Conservation (phyloP, 2,888 invertebrate genomes). For the Priocnemis perturbator region DNA sequence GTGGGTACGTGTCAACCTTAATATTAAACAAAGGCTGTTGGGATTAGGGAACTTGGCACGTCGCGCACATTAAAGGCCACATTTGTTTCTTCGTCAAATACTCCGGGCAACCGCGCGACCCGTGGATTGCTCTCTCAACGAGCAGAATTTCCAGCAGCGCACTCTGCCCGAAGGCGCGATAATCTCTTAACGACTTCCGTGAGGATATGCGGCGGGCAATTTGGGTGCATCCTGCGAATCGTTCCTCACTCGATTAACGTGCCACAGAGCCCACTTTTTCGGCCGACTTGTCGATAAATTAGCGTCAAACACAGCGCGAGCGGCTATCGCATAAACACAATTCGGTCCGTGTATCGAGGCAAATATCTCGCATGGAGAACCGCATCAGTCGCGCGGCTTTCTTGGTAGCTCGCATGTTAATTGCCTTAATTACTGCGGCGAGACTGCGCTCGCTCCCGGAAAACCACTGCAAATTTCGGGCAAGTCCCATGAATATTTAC, state of each 20-base stretch:
- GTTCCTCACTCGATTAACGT: slow-evolving; percentile 6
- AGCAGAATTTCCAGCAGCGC: no score
- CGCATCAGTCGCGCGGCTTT: slow-evolving; percentile 16
- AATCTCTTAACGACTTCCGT: not conserved
- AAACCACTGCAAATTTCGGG: slow-evolving; percentile 35
- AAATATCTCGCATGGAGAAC: not conserved
- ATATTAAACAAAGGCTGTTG: no score
- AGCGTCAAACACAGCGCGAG: slow-evolving; percentile 7
- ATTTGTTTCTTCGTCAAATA: no score
- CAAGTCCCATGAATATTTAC: slow-evolving; percentile 64
- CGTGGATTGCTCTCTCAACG: no score
- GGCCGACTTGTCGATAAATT: not conserved
- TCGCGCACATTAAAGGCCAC: no score
- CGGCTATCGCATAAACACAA: slow-evolving; percentile 25
- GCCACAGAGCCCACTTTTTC: no score
- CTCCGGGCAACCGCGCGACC: not conserved
- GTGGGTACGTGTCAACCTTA: no score
- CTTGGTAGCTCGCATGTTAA: slow-evolving; percentile 49
- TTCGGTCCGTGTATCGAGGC: not conserved
- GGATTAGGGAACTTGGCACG: no score
- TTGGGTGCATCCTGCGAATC: not conserved
- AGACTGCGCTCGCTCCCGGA: slow-evolving; percentile 24
- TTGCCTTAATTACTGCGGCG: slow-evolving; percentile 56
- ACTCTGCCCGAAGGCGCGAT: not conserved
- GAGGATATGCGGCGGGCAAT: no score